phyloP scores from a whole-genome alignment of 2,888 invertebrate genomes.

The Alcis repandata region DNA sequence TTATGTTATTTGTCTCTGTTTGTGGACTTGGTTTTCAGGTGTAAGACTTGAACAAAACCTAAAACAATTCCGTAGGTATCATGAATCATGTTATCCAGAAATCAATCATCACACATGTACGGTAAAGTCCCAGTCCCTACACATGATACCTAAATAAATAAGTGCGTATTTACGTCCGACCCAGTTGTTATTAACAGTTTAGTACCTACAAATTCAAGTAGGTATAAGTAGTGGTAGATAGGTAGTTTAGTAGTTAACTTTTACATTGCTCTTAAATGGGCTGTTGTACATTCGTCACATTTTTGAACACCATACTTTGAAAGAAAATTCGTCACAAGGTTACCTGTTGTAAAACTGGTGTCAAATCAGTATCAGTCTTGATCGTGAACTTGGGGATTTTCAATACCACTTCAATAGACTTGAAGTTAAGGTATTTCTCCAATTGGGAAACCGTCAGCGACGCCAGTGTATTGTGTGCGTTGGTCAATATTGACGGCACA shows the following conservation, averaged over 20 bases:
- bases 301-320: no score
- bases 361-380: constrained; percentile 71
- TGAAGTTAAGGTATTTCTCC: constrained; percentile 61
- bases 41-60: no score
- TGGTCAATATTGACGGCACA: constrained; percentile 67
- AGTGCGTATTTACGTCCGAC: neutral
- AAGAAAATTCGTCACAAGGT: no score
- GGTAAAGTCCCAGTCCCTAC: constrained; percentile 4
- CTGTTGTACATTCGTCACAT: neutral
- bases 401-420: constrained; percentile 63
- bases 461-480: constrained; percentile 60
- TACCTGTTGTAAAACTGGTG: constrained; percentile 69
- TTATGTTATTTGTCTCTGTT: no score
- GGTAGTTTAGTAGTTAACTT: no score
- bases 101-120: neutral
- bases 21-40: no score
- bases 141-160: constrained; percentile 1
- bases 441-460: constrained; percentile 65
- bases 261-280: no score
- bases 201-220: no score
- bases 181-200: neutral
- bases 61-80: neutral
- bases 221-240: no score
- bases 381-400: constrained; percentile 79
- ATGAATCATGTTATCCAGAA: neutral